Conservation (phyloP, 37 sponge, comb jelly and placozoan species). For the Ephydatia muelleri region DNA sequence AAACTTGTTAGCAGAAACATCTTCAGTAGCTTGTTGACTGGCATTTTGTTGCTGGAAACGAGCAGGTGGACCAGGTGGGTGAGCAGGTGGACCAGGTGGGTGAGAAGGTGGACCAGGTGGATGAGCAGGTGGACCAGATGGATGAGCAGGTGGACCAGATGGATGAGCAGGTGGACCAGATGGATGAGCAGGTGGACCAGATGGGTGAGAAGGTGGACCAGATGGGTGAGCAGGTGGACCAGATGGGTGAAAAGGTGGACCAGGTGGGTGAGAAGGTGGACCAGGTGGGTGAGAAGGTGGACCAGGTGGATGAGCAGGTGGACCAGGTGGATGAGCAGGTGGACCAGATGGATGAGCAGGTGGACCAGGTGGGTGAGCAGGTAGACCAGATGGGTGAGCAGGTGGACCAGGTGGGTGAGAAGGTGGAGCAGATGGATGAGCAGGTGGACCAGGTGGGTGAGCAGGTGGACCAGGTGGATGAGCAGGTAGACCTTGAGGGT, state of each 20-base stretch:
- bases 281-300: background rate
- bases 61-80: slow-evolving; percentile 5
- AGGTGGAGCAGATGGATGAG: background rate
- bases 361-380: too few species aligned
- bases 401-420: too few species aligned
- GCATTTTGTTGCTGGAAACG: background rate
- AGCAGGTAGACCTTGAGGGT: too few species aligned
- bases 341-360: too few species aligned
- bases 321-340: too few species aligned
- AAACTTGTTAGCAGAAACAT: background rate
- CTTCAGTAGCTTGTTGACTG: background rate
- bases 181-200: background rate
- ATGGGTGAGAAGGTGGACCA: background rate
- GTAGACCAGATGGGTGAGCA: too few species aligned
- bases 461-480: too few species aligned
- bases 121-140: background rate
- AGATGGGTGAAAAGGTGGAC: background rate
- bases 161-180: background rate
- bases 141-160: background rate
- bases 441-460: too few species aligned
- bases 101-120: background rate
- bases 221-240: background rate
- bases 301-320: background rate
- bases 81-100: background rate
- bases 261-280: background rate